phyloP scores from a whole-genome alignment of 2,113 vertebrate genomes.

The Grammatotria lemairii region DNA sequence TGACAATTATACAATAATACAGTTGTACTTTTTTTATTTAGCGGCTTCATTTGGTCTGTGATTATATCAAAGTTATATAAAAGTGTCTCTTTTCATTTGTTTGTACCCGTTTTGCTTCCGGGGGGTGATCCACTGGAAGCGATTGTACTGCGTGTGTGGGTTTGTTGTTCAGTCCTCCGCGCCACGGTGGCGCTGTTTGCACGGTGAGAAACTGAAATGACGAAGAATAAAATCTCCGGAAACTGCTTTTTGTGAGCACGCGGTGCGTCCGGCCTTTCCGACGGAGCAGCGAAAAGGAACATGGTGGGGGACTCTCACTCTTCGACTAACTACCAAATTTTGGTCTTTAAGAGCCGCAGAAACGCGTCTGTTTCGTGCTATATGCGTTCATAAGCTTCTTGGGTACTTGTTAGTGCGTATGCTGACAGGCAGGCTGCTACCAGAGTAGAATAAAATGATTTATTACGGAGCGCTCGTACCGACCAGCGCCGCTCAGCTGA shows the following conservation, averaged over 20 bases:
- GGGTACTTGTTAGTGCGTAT: rapidly evolving
- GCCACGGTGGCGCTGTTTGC: neutral
- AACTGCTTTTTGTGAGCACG: conserved; percentile 48
- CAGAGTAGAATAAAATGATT: neutral
- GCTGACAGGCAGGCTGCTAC: rapidly evolving
- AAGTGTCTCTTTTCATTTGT: neutral
- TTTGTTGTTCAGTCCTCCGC: neutral
- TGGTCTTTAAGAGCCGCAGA: rapidly evolving
- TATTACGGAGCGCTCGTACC: neutral
- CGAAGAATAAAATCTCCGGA: conserved; percentile 49
- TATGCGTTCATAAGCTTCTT: neutral
- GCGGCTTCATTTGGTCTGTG: neutral
- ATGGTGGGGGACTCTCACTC: conserved; percentile 30
- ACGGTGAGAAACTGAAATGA: neutral
- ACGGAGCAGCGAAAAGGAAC: conserved; percentile 35
- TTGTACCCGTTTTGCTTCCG: rapidly evolving
- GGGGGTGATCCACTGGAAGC: neutral
- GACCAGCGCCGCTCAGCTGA: neutral
- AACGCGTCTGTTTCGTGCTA: rapidly evolving
- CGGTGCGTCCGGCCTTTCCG: conserved; percentile 65
- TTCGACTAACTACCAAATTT: rapidly evolving
- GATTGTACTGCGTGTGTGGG: rapidly evolving
- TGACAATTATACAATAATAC: rapidly evolving
- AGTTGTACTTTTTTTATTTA: neutral
- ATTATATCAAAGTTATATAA: neutral